phyloP scores from a whole-genome alignment of 2,113 vertebrate species.

The Lamprotornis superbus region DNA sequence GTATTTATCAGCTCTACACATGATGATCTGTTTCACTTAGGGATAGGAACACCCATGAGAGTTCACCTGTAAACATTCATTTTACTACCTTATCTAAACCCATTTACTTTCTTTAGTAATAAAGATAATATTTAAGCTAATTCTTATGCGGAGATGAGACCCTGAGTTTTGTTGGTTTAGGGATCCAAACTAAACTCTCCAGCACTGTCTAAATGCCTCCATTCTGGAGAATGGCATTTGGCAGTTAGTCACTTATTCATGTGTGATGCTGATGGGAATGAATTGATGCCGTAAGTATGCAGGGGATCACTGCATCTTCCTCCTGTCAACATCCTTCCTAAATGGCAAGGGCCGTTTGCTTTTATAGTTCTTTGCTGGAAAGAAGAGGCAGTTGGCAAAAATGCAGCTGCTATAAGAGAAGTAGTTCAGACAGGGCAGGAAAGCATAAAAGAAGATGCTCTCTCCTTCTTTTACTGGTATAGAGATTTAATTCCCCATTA shows the following conservation, averaged over 20 bases:
- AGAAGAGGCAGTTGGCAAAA: constrained; percentile 32
- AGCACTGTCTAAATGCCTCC: neutral
- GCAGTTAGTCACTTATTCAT: neutral
- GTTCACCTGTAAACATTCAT: neutral
- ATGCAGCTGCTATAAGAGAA: neutral
- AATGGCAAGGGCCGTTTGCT: constrained; percentile 31
- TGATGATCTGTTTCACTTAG: neutral
- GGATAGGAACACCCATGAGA: neutral
- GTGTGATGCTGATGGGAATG: neutral
- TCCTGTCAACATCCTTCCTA: constrained; percentile 39
- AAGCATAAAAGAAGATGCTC: constrained; percentile 9
- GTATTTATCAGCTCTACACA: neutral
- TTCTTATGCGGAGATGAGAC: neutral
- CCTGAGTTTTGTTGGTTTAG: neutral
- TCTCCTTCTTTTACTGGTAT: neutral
- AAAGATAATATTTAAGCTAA: neutral
- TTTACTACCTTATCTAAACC: neutral
- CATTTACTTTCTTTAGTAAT: neutral
- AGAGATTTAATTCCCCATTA: constrained; percentile 14
- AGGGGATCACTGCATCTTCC: constrained; percentile 18
- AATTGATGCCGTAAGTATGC: constrained; percentile 2
- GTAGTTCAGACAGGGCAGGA: constrained; percentile 2
- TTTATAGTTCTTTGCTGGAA: constrained; percentile 12
- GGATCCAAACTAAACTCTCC: neutral
- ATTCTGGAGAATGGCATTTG: neutral